phyloP scores from a whole-genome alignment of 1,140 invertebrate species.

The Schlechtendalia chinensis region DNA sequence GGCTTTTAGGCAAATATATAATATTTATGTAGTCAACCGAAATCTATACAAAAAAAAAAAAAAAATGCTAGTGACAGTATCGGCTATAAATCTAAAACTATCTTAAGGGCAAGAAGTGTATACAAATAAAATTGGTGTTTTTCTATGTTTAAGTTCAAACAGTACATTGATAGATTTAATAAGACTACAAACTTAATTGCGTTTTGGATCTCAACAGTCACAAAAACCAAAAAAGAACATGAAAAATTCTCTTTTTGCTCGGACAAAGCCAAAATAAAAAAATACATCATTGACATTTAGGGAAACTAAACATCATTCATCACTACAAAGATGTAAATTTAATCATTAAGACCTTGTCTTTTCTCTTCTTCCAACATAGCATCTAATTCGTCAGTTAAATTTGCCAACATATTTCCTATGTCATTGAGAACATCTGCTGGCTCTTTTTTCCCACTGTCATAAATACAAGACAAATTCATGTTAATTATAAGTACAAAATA shows the following conservation, averaged over 20 bases:
- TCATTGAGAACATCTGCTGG: slow-evolving; percentile 90
- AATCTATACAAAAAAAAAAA: not conserved
- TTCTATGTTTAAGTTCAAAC: not conserved
- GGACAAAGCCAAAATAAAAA: not conserved
- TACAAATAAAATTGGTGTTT: slow-evolving; percentile 29
- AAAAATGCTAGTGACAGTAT: not conserved
- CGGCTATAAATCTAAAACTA: not conserved
- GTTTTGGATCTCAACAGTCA: not conserved
- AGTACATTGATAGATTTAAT: not conserved
- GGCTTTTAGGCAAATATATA: not conserved
- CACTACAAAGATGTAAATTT: slow-evolving; percentile 53
- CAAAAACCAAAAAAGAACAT: slow-evolving; percentile 20
- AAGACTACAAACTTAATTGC: slow-evolving; percentile 8
- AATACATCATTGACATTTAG: not conserved
- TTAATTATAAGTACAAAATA: not conserved
- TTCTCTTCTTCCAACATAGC: slow-evolving; percentile 92
- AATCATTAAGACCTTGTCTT: slow-evolving; percentile 69
- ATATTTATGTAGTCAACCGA: not conserved
- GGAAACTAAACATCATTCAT: slow-evolving; percentile 10
- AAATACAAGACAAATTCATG: slow-evolving; percentile 4
- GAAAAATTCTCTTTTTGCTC: slow-evolving; percentile 5
- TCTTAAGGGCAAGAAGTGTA: not conserved
- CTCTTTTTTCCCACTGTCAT: slow-evolving; percentile 59
- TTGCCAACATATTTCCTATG: slow-evolving; percentile 94
- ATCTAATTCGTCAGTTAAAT: slow-evolving; percentile 88